Evolutionary conservation across 2,113 vertebrate genomes (phyloP).

Genomic region (Taurulus bubalis): DNA sequence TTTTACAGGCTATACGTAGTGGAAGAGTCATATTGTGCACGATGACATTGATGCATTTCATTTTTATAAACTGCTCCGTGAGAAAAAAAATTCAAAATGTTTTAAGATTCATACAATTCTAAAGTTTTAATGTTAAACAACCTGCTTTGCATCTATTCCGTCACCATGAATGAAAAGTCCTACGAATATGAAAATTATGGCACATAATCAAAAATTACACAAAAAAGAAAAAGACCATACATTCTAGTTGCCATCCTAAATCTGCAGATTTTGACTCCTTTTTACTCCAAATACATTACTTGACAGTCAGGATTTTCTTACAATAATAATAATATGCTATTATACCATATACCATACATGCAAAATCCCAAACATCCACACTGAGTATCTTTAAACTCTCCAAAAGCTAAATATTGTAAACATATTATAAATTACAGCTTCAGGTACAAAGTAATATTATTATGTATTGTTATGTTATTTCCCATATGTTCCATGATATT

Average conservation of each 20-base stretch:
- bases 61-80: background rate
- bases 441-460: background rate
- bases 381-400: background rate
- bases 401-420: background rate
- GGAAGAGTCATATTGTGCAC: background rate
- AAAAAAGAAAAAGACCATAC: background rate
- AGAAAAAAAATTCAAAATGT: background rate
- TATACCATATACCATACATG: no score
- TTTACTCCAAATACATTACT: no score
- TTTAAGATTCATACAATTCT: background rate
- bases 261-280: background rate
- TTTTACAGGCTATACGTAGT: background rate
- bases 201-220: no score
- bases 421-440: background rate
- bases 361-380: background rate
- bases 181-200: background rate
- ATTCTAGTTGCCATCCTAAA: background rate
- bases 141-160: background rate
- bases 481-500: no score
- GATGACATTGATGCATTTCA: background rate
- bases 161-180: background rate
- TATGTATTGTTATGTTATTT: no score
- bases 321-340: background rate
- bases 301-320: background rate
- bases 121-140: background rate